Percentiles rank a stretch among this genome's conserved stretches.
Evolutionary conservation across 2,888 invertebrate genomes (phyloP).

Genomic region (Helicoverpa assulta): DNA sequence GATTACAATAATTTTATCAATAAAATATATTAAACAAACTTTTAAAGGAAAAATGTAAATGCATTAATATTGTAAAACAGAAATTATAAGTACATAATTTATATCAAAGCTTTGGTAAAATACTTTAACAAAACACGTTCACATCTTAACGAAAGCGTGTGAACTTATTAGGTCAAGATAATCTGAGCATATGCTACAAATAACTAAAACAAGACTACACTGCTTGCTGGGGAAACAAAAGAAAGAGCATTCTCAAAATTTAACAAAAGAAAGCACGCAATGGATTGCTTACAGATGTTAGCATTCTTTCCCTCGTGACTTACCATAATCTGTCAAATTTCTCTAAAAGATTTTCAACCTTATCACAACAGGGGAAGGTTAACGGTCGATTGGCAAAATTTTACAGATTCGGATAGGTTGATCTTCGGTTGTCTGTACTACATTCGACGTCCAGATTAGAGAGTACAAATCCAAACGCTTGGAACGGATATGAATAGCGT

Average conservation of each 20-base stretch:
- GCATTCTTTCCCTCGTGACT: background rate
- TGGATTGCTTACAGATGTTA: slow-evolving; percentile 1
- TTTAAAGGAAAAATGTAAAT: no score
- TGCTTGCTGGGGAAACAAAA: background rate
- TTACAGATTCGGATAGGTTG: no score
- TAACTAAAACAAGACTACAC: slow-evolving; percentile 8
- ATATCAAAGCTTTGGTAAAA: background rate
- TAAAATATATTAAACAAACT: no score
- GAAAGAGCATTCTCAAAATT: background rate
- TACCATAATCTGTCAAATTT: background rate
- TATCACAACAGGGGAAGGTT: no score
- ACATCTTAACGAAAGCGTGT: slow-evolving; percentile 13
- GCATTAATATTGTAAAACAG: no score
- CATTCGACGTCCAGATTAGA: slow-evolving; percentile 60
- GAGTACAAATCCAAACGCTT: slow-evolving; percentile 60
- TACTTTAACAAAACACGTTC: slow-evolving; percentile 11
- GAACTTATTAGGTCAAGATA: slow-evolving; percentile 44
- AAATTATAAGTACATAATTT: no score
- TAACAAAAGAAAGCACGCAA: background rate
- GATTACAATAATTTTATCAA: no score
- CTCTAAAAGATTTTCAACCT: no score
- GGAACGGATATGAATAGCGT: slow-evolving; percentile 81
- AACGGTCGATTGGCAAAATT: no score
- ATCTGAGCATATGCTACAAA: slow-evolving; percentile 7
- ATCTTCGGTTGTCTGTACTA: slow-evolving; percentile 3